Base-by-base conservation (phyloP, 64 coral and sea anemone genomes). In the Porites lutea region DNA sequence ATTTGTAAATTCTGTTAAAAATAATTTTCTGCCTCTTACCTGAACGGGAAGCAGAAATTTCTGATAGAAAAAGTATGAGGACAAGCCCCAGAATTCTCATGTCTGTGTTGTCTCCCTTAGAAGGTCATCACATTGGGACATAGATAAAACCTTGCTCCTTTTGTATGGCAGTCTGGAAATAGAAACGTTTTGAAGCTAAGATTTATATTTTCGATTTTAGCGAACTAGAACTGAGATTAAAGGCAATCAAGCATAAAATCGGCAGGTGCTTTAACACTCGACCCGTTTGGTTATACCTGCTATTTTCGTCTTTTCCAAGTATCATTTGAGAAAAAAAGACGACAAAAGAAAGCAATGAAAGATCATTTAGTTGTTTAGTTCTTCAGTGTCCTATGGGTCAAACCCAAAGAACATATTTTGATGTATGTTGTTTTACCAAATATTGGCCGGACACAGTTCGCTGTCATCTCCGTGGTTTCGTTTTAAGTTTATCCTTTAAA, bases 31-130 rank as follows among this genome's bases (percentile, higher is more conserved):
- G 27, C 20, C 45, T 12, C 81, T 68, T 21, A 84, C 81, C 81
- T 84, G 81, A 68, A 49, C 51, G 45, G 81, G 18, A 84, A 84
- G 81, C 81, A 65, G 27, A 46, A 4, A 84, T 52, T 68, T 16
- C 21, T 63, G 64, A 63, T 20, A 84, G 63, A 69, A 22, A 84
- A 69, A 69, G 6, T 51, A 84, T 12, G 10, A 84, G 18, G 10
- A 69, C 6, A 19, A 84, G 13, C 10, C 62, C 67, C 62, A 84
- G 44, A 68, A 48, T 47, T 52, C n/a, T 68, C 81, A 84, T 84
- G 3, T 84, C 81, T 66, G 63, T 51, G 8, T 51, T 84, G 5
- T 65, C 58, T 8, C 6, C 10, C 67, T 21, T 19, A 22, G 0
- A 3, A 8, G 46, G 61, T 68, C 15, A 63, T 84, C 13, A 84